Percentiles rank a stretch among this genome's conserved stretches.
These are phyloP conservation scores for Magallana nippona DNA, from an alignment of 2,888 invertebrate species.

Conservation along the genomic window DNA sequence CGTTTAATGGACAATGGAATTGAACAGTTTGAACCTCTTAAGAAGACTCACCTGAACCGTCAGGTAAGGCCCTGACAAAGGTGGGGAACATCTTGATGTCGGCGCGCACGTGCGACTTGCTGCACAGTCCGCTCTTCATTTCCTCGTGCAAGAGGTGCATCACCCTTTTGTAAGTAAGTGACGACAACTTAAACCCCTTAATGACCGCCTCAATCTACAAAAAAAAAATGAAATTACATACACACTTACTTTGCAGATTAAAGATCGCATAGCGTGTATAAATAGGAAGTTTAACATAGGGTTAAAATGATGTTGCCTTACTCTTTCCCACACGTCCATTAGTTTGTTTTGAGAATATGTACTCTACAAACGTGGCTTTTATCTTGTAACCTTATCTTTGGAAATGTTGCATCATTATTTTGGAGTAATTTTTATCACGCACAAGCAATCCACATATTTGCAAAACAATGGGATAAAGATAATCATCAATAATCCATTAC, in stretches of 20 bases:
- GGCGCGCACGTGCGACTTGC: slow-evolving; percentile 87
- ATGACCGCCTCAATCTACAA: slow-evolving; percentile 90
- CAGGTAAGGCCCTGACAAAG: slow-evolving; percentile 96
- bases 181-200: slow-evolving; percentile 89
- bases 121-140: slow-evolving; percentile 89
- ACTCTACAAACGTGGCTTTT: neutral
- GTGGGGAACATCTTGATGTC: slow-evolving; percentile 97
- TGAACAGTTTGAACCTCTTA: no score
- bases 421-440: neutral
- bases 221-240: neutral
- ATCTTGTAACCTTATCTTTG: slow-evolving; percentile 17
- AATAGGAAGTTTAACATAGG: no score
- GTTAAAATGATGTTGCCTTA: neutral
- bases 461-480: no score
- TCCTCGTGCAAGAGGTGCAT: slow-evolving; percentile 89
- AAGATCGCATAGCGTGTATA: no score
- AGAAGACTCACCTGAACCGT: slow-evolving; percentile 86
- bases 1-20: no score
- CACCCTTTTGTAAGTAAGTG: slow-evolving; percentile 89
- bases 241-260: no score
- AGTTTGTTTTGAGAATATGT: neutral
- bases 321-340: neutral
- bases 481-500: no score
- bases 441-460: no score
- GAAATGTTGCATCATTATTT: slow-evolving; percentile 20